A percentile compares a stretch with the other conserved stretches of the same genome.
Evolutionary conservation across 2,888 invertebrate species (phyloP).

Genomic region (Anthrax anthrax): DNA sequence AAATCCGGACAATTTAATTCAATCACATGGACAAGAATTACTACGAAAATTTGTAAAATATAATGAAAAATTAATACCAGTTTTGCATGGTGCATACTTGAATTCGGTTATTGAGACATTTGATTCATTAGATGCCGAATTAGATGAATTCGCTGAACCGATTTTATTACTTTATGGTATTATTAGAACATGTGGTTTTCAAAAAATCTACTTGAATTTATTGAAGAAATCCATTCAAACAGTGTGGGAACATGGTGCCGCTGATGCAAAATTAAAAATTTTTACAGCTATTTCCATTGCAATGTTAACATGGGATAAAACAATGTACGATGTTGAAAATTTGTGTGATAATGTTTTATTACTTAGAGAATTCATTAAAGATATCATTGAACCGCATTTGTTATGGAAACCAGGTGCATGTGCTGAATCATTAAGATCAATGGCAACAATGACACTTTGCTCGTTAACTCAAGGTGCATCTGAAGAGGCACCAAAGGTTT

Average conservation of each 20-base stretch:
- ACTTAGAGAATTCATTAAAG: constrained; percentile 17
- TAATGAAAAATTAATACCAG: constrained; percentile 9
- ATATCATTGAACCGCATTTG: constrained; percentile 25
- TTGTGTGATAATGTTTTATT: constrained; percentile 18
- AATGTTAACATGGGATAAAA: constrained; percentile 23
- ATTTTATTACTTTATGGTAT: constrained; percentile 27
- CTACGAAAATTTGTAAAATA: constrained; percentile 16
- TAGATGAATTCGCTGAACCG: constrained; percentile 27
- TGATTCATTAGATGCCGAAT: constrained; percentile 23
- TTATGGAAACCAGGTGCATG: constrained; percentile 28
- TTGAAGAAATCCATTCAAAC: constrained; percentile 22
- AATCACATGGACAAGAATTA: constrained; percentile 15
- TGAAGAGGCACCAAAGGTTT: constrained; percentile 12
- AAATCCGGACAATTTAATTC: background rate
- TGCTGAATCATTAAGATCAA: constrained; percentile 29
- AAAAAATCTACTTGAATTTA: constrained; percentile 18
- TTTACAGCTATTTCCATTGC: constrained; percentile 27
- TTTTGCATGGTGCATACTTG: constrained; percentile 24
- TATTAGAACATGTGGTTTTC: constrained; percentile 22
- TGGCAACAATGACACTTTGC: constrained; percentile 30
- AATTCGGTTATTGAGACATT: constrained; percentile 17
- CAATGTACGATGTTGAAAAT: constrained; percentile 1
- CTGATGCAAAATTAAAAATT: constrained; percentile 28
- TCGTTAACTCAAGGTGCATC: constrained; percentile 25
- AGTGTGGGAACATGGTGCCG: constrained; percentile 23